Evolutionary conservation across 1,140 invertebrate genomes (phyloP), one percentile per base, ranked within the genome.

Genomic region (Paraescarpia echinospica): DNA sequence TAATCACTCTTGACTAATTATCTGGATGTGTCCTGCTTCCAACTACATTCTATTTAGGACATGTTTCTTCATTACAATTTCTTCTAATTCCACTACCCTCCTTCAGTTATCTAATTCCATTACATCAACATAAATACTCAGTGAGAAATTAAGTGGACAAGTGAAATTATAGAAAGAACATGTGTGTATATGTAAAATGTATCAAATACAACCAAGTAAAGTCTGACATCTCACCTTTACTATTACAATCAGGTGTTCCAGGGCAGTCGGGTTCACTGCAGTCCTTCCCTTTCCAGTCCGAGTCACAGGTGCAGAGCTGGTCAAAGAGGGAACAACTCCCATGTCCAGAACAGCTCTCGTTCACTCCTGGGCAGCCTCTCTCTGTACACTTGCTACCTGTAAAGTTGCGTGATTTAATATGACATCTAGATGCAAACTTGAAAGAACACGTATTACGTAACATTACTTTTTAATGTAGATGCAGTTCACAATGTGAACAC

Each of bases 311-410:
- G 93, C 95, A 95, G 0, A 93, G 94, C 93, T 95, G 94, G 48
- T 94, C 93, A 88, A 94, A 92, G 2, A 94, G 94, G 51, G 95
- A 94, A 93, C 96, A 96, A 92, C 93, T 94, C 31, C 96, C 96
- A 93, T 96, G 95, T 8, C 96, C 95, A n/a, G 94, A 95, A 93
- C 96, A 96, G 41, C 94, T 94, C n/a, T 89, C 18, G 14, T 92
- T 92, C n/a, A 93, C 93, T 89, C 95, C 95, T 33, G 95, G 95
- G 89, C 95, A 95, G 5, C 95, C 95, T 77, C 92, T 92, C 88
- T 93, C 94, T 88, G 91, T 92, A 94, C 95, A 95, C 31, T 91
- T 59, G n/a, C 77, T 90, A 22, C 94, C 94, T 95, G 93, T 31
- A n/a, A 77, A 12, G 59, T 2, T 77, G 59, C 8, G 22, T 77